Evolutionary conservation across 2,888 invertebrate genomes (phyloP), one percentile per base, ranked within the genome.

Genomic region (Hylaea fasciaria): DNA sequence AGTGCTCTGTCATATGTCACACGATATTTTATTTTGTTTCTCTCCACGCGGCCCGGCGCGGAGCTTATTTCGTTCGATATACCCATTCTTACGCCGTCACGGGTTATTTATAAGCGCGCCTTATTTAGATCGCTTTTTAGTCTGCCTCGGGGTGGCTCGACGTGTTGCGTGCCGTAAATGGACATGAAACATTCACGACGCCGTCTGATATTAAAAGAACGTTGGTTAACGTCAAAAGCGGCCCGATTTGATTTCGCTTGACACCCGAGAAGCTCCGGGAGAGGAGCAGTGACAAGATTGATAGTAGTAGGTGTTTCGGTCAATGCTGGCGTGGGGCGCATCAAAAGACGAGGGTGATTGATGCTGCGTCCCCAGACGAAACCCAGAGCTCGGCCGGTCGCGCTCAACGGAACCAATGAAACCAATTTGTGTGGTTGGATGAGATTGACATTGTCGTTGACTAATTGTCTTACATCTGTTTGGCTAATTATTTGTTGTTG

Each of bases 1-100:
- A 89, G 85, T 86, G 82, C 80, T 79, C 80, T 82, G 86, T 85
- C 85, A 83, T 85, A 82, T 89, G 88, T 89, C 89, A 85, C 85
- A 84, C 80, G 78, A 85, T 81, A 84, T 86, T 85, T 90, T 87
- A 84, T 88, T 86, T 85, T 82, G 76, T 79, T 83, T 76, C 80
- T 78, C 77, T 70, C 73, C 71, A 75, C 76, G 73, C 68, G 71
- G 82, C 71, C 76, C 73, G 72, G 55, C 55, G 17, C 11, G 74
- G 65, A 68, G 75, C 80, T 79, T 78, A 81, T 83, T 86, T 83
- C 82, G 82, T 84, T 82, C 77, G 77, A 83, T 83, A 83, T 82
- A 82, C 78, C 78, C 79, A 83, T 85, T 83, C 86, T 84, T 81
- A 78, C 72, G 73, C 72, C 81, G 86, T 86, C 84, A 82, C 73